phyloP scores from a whole-genome alignment of 2,113 vertebrate genomes.

The Mobula hypostoma region DNA sequence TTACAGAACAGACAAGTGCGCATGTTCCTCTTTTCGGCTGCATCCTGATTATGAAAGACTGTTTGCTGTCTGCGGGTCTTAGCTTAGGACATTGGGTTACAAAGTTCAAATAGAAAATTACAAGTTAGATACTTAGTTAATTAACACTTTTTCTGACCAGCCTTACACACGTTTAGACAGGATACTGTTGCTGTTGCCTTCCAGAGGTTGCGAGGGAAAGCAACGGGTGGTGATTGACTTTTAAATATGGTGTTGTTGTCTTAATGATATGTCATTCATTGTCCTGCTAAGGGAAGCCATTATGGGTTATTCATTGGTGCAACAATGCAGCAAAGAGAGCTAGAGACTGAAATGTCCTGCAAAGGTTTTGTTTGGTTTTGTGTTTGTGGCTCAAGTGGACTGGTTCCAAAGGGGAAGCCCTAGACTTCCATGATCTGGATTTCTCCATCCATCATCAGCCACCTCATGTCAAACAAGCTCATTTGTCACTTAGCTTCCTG shows the following conservation, averaged over 20 bases:
- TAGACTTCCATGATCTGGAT: not conserved
- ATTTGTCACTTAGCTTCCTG: no score
- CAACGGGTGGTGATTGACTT: not conserved
- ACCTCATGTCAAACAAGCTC: not conserved
- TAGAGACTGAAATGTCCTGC: not conserved
- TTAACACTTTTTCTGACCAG: no score
- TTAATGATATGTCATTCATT: not conserved
- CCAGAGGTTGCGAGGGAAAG: not conserved
- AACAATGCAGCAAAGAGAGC: not conserved
- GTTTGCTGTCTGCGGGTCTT: no score
- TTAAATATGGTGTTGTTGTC: not conserved
- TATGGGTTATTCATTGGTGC: not conserved
- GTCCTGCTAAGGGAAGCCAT: not conserved
- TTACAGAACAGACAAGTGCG: no score
- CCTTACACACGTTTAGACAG: not conserved
- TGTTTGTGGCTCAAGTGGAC: no score
- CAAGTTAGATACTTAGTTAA: no score
- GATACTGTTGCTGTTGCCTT: not conserved
- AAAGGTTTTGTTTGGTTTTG: not conserved
- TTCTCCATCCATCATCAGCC: not conserved
- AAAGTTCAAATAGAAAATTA: no score
- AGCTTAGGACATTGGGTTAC: no score
- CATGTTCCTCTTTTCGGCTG: no score
- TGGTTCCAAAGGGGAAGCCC: no score
- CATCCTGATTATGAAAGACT: no score